Conservation (phyloP, 2,797 vertebrate species). For the Pelochelys cantorii region DNA sequence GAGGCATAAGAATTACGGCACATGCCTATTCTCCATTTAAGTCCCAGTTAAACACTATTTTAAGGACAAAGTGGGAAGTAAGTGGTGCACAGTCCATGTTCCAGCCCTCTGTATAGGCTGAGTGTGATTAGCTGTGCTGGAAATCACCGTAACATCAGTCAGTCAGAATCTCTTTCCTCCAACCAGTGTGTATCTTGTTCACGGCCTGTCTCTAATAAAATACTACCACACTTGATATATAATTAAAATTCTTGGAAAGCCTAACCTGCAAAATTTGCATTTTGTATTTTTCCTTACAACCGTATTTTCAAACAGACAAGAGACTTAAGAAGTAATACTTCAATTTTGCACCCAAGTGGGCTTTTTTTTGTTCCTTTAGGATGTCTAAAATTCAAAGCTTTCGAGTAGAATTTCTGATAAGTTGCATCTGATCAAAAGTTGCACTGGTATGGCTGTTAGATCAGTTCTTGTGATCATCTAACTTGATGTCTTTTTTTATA, state of each 20-base stretch:
- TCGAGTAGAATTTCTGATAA: constrained; percentile 46
- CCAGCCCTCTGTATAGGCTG: not conserved
- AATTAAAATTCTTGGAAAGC: constrained; percentile 36
- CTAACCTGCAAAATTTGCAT: not conserved
- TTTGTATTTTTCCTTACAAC: not conserved
- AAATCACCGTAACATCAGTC: not conserved
- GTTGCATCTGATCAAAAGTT: constrained; percentile 46
- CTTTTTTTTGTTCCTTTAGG: constrained; percentile 9
- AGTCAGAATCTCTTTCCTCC: not conserved
- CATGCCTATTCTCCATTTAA: not conserved
- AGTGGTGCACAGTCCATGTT: too few species aligned
- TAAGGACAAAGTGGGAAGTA: not conserved
- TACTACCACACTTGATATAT: not conserved
- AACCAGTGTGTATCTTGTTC: not conserved
- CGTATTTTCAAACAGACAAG: not conserved
- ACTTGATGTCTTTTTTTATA: too few species aligned
- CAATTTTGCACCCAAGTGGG: constrained; percentile 15
- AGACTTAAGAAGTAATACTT: not conserved
- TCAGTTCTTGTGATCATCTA: not conserved
- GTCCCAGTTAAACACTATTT: not conserved
- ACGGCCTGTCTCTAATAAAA: constrained; percentile 22
- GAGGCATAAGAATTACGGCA: not conserved
- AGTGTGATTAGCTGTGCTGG: not conserved
- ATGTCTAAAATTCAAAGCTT: constrained; percentile 42
- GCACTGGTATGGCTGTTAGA: constrained; percentile 17